A percentile compares a stretch with the other conserved stretches of the same genome.
phyloP scores from a whole-genome alignment of 2,797 vertebrate genomes.

The Leptoclinus maculatus region DNA sequence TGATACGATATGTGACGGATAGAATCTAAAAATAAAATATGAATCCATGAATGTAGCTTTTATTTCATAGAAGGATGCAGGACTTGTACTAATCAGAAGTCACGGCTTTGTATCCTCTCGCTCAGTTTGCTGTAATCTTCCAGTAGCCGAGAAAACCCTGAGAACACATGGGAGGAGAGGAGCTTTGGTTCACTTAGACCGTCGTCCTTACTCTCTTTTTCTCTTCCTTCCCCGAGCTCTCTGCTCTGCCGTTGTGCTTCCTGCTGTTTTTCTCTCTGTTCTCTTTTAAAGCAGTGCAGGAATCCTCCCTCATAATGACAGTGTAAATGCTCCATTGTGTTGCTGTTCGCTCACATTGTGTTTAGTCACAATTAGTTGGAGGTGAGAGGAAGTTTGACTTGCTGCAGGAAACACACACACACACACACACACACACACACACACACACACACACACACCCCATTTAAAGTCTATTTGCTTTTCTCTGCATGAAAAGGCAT shows the following conservation, averaged over 20 bases:
- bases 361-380: slow-evolving; percentile 20
- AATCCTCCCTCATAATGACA: slow-evolving; percentile 4
- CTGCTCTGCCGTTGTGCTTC: neutral
- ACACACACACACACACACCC: slow-evolving; percentile 3
- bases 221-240: neutral
- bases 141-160: neutral
- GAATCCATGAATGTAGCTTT: neutral
- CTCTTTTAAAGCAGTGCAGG: slow-evolving; percentile 9
- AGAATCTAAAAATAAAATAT: neutral
- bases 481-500: no score
- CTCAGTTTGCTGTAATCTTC: neutral
- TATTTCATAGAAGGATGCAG: neutral
- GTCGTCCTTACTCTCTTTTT: neutral
- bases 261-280: slow-evolving; percentile 14
- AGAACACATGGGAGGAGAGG: neutral
- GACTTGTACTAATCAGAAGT: neutral
- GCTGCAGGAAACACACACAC: slow-evolving; percentile 33
- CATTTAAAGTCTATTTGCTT: slow-evolving; percentile 6
- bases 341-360: slow-evolving; percentile 21
- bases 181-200: neutral
- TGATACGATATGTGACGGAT: neutral
- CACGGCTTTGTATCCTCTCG: neutral
- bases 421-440: neutral
- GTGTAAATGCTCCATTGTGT: slow-evolving; percentile 26
- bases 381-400: slow-evolving; percentile 44